Evolutionary conservation across 2,113 vertebrate species (phyloP).

Genomic region (Platysternon megacephalum): DNA sequence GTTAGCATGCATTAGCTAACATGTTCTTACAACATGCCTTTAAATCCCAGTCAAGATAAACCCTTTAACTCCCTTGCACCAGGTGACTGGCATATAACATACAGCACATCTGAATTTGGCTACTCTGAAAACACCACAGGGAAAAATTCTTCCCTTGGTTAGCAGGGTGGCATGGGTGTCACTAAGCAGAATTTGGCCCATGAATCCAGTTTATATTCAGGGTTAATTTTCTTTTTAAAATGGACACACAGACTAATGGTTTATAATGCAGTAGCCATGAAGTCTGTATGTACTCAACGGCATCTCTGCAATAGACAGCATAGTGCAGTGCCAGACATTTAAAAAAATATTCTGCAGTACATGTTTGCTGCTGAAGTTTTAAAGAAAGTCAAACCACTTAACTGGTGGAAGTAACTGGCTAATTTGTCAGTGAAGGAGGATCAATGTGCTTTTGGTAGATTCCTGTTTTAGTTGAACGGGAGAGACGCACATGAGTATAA

Average conservation of each 20-base stretch:
- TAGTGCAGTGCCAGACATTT: background rate
- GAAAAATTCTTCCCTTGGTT: background rate
- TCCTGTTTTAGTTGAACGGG: background rate
- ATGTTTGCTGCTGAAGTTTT: background rate
- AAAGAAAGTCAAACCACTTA: background rate
- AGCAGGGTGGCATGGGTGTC: background rate
- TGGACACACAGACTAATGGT: background rate
- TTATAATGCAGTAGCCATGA: background rate
- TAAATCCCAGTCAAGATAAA: background rate
- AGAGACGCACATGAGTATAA: background rate
- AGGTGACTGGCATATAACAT: background rate
- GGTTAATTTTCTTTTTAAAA: background rate
- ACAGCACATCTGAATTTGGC: background rate
- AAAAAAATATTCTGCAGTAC: background rate
- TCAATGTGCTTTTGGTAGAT: background rate
- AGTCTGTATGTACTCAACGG: background rate
- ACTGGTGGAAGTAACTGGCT: background rate
- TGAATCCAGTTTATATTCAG: background rate
- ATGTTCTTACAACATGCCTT: background rate
- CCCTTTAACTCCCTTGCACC: background rate
- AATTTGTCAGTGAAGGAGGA: background rate
- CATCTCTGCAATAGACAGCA: background rate
- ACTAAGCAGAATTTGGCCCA: background rate
- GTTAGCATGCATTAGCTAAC: background rate
- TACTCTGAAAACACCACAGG: background rate